Percentiles rank a stretch among this genome's conserved stretches.
phyloP scores from a whole-genome alignment of 2,797 vertebrate genomes.

The Galagoides demidoff region DNA sequence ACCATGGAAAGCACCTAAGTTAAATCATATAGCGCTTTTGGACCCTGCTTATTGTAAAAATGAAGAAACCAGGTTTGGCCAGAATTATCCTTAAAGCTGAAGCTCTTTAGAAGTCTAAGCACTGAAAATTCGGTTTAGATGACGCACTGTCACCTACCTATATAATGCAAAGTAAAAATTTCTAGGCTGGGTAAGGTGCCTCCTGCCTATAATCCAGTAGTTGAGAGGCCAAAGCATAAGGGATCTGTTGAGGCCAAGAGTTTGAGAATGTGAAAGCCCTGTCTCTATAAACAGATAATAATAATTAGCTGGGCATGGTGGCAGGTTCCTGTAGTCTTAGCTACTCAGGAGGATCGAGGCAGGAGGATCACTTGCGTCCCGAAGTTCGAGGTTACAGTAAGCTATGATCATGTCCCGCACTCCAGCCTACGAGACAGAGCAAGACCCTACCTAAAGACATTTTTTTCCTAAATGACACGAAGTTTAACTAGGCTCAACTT shows the following conservation, averaged over 20 bases:
- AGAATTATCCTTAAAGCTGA: neutral
- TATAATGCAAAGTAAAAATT: conserved; percentile 29
- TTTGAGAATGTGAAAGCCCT: neutral
- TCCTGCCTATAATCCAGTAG: neutral
- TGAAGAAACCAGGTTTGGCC: neutral
- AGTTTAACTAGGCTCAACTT: neutral
- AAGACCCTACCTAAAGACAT: neutral
- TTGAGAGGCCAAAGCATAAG: neutral
- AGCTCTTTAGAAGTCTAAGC: neutral
- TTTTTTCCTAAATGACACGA: neutral
- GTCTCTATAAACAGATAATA: neutral
- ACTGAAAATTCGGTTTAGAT: neutral
- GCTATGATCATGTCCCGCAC: neutral
- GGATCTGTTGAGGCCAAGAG: neutral
- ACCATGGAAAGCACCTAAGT: neutral
- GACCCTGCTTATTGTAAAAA: neutral
- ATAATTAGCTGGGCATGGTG: neutral
- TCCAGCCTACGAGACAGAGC: neutral
- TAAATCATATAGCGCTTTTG: conserved; percentile 10
- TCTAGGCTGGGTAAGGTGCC: neutral
- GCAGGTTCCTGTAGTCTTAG: neutral
- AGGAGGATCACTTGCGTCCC: neutral
- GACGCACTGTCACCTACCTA: neutral
- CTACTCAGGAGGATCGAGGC: neutral
- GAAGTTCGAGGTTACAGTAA: neutral